Evolutionary conservation across 2,888 invertebrate genomes (phyloP), one percentile per base, ranked within the genome.

Genomic region (Monopis laevigella): DNA sequence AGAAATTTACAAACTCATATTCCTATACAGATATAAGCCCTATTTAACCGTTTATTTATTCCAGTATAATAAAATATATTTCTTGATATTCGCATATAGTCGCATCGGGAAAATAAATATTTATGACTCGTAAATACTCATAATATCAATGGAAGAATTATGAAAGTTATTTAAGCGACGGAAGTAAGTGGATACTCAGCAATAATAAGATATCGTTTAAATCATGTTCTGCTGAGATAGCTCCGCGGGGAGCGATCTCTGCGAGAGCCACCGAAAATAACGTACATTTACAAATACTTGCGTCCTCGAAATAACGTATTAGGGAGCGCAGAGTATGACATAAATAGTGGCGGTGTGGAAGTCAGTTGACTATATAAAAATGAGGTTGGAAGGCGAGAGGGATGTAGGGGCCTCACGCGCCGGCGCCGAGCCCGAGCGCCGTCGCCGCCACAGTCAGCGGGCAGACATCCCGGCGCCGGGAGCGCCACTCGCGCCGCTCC

Each of bases 281-380:
- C 59, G 58, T 57, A 61, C 62, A 62, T 62, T 66, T 64, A 67
- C 64, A 67, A 72, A 70, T 69, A 68, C 65, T 66, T 56, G 61
- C 63, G 61, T 65, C 65, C 60, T 70, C 63, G 67, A 77, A 74
- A 73, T 72, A 74, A 70, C 65, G 65, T 70, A 75, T 72, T 68
- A 72, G 67, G 66, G 65, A 69, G 65, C 65, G 65, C 59, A 63
- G 67, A 70, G 66, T 74, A 71, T 75, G 75, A 74, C 71, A 77
- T 77, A 74, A 75, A 74, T 75, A 75, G 74, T 73, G 68, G 66
- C 66, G 66, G 69, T 62, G 70, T 70, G 69, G 74, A 77, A 78
- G 77, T 75, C 75, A 77, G 72, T 77, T 65, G 73, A 77, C 73
- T 78, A 72, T 74, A 75, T 77, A 77, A 77, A 77, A 78, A 71